These are phyloP conservation scores for Pitangus sulphuratus DNA, from an alignment of 2,797 vertebrate genomes.

Conservation along the genomic window DNA sequence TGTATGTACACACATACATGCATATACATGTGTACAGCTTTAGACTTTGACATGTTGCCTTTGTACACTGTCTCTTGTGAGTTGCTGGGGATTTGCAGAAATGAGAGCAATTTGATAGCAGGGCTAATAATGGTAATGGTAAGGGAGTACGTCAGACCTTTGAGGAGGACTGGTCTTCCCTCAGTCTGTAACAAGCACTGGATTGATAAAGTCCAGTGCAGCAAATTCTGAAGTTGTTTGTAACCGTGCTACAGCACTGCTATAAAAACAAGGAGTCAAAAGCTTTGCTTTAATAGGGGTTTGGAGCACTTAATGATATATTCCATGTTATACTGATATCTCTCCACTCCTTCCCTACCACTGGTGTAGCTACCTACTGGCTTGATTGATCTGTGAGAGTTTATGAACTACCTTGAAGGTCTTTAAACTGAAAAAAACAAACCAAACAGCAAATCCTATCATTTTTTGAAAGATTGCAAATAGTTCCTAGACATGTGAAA, in stretches of 20 bases:
- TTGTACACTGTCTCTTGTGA: background rate
- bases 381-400: background rate
- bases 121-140: background rate
- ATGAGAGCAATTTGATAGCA: rapidly evolving
- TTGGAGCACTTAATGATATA: background rate
- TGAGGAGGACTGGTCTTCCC: background rate
- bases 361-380: background rate
- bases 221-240: background rate
- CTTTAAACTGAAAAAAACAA: background rate
- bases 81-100: background rate
- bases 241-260: background rate
- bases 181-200: background rate
- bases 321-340: background rate
- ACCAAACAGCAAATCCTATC: background rate
- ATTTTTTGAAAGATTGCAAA: background rate
- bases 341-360: background rate
- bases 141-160: background rate
- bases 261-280: background rate
- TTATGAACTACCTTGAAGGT: background rate
- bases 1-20: background rate
- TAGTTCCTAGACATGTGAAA: background rate
- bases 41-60: background rate
- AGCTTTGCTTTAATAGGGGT: background rate
- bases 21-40: background rate
- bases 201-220: background rate